Percentiles rank a stretch among this genome's conserved stretches.
Conservation (phyloP, 30 jellyfish, hydroid and myxozoan genomes). For the Sanderia malayensis region DNA sequence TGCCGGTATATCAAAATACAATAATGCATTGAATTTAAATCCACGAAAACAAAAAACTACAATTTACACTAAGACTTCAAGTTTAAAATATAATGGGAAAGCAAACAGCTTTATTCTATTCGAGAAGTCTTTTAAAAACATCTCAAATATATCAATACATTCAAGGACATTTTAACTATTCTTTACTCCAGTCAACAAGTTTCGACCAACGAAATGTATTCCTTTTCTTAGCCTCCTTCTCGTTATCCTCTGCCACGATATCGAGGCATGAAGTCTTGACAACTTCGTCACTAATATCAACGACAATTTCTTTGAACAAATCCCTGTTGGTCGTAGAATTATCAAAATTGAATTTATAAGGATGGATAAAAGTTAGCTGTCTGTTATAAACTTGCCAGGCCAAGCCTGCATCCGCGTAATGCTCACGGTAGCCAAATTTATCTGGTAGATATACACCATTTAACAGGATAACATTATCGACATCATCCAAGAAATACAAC, state of each 20-base stretch:
- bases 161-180: too few relatives aligned
- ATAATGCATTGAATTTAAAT: too few relatives aligned
- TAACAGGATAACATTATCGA: slow-evolving; percentile 3
- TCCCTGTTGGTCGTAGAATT: slow-evolving; percentile 25
- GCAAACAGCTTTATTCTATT: too few relatives aligned
- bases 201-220: slow-evolving; percentile 29
- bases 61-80: too few relatives aligned
- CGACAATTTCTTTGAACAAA: slow-evolving; percentile 21
- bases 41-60: too few relatives aligned
- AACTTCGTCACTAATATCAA: slow-evolving; percentile 50
- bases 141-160: too few relatives aligned
- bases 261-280: slow-evolving; percentile 52
- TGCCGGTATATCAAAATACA: too few relatives aligned
- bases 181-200: slow-evolving; percentile 51
- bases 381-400: slow-evolving; percentile 59
- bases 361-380: slow-evolving; percentile 56
- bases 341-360: slow-evolving; percentile 26
- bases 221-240: neutral
- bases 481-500: slow-evolving; percentile 34
- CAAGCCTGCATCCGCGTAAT: slow-evolving; percentile 31
- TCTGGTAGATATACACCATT: slow-evolving; percentile 60
- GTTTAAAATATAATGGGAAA: too few relatives aligned
- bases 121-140: too few relatives aligned
- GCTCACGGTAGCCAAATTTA: slow-evolving; percentile 37
- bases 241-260: slow-evolving; percentile 23